Evolutionary conservation across 2,797 vertebrate genomes (phyloP).

Genomic region (Acanthiza pusilla): DNA sequence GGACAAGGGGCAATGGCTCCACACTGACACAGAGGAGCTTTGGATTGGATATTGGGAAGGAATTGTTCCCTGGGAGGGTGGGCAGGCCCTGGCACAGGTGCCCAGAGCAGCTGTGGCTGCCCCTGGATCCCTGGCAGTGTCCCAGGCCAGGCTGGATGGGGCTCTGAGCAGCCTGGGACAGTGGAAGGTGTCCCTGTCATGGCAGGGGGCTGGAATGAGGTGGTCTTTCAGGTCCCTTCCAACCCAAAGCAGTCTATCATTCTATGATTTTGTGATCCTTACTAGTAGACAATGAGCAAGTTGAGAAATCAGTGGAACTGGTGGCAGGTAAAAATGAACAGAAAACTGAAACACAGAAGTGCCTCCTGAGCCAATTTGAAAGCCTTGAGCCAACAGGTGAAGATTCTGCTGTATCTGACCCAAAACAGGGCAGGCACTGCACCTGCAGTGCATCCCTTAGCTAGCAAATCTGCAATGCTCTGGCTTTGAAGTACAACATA

Average conservation of each 20-base stretch:
- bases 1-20: not conserved
- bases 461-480: not conserved
- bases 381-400: not conserved
- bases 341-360: not conserved
- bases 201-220: rapidly evolving
- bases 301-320: not conserved
- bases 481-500: not conserved
- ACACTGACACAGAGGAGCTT: rapidly evolving
- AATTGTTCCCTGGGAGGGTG: not conserved
- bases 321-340: not conserved
- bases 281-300: not conserved
- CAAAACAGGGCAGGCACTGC: not conserved
- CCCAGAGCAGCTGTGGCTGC: not conserved
- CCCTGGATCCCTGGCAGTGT: not conserved
- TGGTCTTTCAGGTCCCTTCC: not conserved
- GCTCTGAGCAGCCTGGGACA: rapidly evolving
- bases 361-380: not conserved
- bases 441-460: not conserved
- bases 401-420: not conserved
- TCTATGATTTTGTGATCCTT: not conserved
- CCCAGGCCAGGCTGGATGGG: not conserved
- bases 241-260: not conserved
- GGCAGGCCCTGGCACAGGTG: rapidly evolving
- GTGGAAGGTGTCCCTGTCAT: not conserved
- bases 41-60: rapidly evolving